A percentile compares a stretch with the other conserved stretches of the same genome.
Evolutionary conservation across 35 echinoderm and acorn worm species (phyloP).

Genomic region (Ophiothrix spiculata): DNA sequence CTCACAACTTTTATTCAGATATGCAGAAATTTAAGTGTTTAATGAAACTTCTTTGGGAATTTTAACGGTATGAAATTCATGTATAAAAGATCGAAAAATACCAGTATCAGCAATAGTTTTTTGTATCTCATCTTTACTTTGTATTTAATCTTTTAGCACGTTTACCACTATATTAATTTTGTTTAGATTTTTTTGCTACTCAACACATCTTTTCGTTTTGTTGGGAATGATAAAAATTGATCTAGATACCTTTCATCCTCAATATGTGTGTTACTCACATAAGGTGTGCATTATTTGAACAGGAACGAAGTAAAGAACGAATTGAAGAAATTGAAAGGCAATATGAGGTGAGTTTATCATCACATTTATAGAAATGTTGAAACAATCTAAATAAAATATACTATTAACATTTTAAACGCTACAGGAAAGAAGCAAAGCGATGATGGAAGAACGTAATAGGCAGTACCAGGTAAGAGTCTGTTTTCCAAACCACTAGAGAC

Average conservation of each 20-base stretch:
- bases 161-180: not conserved
- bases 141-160: not conserved
- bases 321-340: constrained; percentile 85
- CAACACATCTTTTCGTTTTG: not conserved
- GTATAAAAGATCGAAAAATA: no score
- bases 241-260: no score
- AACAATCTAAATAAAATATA: not conserved
- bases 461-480: constrained; percentile 73
- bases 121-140: not conserved
- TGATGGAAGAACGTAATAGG: constrained; percentile 78
- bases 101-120: no score
- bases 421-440: constrained; percentile 84
- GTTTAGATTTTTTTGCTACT: not conserved
- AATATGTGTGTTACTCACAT: no score
- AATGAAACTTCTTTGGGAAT: no score
- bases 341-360: constrained; percentile 65
- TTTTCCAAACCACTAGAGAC: not conserved
- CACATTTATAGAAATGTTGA: not conserved
- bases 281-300: constrained; percentile 10
- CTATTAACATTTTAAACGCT: constrained; percentile 6
- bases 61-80: no score
- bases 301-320: constrained; percentile 84
- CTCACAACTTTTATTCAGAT: no score
- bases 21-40: no score
- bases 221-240: not conserved